Evolutionary conservation across 2,113 vertebrate species (phyloP), one percentile per base, ranked within the genome.

Genomic region (Empidonax alnorum): DNA sequence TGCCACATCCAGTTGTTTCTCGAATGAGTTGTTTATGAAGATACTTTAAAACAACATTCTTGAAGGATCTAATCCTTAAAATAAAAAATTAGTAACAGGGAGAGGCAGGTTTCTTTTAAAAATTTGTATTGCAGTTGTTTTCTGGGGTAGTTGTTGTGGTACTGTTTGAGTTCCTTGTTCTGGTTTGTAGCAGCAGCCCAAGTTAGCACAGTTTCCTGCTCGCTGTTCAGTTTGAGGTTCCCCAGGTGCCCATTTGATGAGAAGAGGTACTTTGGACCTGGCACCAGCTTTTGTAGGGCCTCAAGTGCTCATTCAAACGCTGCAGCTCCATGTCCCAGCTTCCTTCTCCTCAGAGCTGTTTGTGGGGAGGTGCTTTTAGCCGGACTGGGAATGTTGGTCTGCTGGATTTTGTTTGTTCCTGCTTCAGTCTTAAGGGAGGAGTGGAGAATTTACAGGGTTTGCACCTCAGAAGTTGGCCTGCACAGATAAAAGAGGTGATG

Each of bases 291-390:
- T 39, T 55, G 35, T 10, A 27, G 27, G 1, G 1, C 31, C 50
- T 67, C 47, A 18, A 13, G 9, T 3, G 1, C 41, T 76, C 41
- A 3, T 50, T 66, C 37, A 30, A 18, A 23, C 0, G 0, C 50
- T 10, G 7, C 12, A 39, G 7, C 37, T 67, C 52, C 21, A 3
- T 1, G 22, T 33, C 52, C 20, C 25, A 5, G 10, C 44, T 66
- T 44, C 21, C 11, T 11, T 42, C 19, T 62, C 27, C 25, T 46
- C 63, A 23, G 41, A 24, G 35, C 39, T 53, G 0, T 31, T 15
- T 15, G 16, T n/a, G 37, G 41, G 30, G 28, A 2, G 0, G 4
- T 16, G 31, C 27, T 55, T 79, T 58, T n/a, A 22, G 11, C 39
- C 35, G 19, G 25, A 11, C 30, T 78, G 59, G 37, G 21, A n/a